A percentile compares a stretch with the other conserved stretches of the same genome.
Evolutionary conservation across 2,797 vertebrate genomes (phyloP).

Genomic region (Sebastes iracundus): DNA sequence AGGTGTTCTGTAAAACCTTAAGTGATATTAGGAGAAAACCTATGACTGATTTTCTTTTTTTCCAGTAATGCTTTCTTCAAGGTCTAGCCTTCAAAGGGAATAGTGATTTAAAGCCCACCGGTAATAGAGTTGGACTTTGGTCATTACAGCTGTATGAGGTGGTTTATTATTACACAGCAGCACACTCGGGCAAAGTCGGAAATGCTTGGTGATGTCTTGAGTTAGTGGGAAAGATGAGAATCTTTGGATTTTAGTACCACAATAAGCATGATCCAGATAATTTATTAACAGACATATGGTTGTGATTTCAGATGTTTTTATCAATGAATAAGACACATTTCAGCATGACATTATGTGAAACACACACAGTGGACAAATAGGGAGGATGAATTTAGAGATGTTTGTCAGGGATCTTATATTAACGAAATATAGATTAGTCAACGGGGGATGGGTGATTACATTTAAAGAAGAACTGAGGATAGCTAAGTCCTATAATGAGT

Average conservation of each 20-base stretch:
- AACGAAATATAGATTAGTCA: neutral
- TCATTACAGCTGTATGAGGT: conserved; percentile 35
- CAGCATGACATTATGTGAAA: neutral
- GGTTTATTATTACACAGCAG: conserved; percentile 53
- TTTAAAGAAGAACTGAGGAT: neutral
- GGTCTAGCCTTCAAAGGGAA: neutral
- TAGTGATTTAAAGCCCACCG: neutral
- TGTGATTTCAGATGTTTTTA: neutral
- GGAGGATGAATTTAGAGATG: neutral
- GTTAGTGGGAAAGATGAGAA: neutral
- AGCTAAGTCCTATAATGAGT: neutral
- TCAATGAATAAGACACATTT: neutral
- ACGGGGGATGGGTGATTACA: neutral
- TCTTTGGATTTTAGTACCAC: neutral
- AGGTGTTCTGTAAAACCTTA: neutral
- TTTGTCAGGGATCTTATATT: neutral
- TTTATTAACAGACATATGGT: neutral
- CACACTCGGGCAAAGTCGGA: conserved; percentile 8
- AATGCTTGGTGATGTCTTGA: conserved; percentile 6
- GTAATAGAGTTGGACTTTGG: conserved; percentile 61
- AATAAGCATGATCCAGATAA: neutral
- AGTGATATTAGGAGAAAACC: neutral
- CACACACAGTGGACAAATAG: neutral
- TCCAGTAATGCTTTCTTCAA: neutral
- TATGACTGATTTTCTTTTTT: neutral